A percentile compares a stretch with the other conserved stretches of the same genome.
Evolutionary conservation across 2,797 vertebrate species (phyloP).

Genomic region (Channa striata): DNA sequence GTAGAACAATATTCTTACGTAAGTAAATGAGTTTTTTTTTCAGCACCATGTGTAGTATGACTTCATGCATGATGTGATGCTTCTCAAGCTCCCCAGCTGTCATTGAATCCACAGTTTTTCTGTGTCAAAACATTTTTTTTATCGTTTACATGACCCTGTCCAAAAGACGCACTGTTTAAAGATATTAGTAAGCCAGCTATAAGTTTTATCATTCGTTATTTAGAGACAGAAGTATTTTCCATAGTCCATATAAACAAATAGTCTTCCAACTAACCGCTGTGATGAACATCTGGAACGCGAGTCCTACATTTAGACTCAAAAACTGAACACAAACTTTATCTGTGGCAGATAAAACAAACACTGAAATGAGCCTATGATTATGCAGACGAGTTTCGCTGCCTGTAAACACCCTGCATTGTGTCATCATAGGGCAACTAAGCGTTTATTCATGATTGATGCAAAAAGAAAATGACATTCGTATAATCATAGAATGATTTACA

Average conservation of each 20-base stretch:
- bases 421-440: not conserved
- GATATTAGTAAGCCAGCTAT: too few species aligned
- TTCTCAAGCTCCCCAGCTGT: constrained; percentile 5
- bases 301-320: not conserved
- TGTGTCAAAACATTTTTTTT: not conserved
- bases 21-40: constrained; percentile 7
- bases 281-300: not conserved
- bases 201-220: not conserved
- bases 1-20: not conserved
- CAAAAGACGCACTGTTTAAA: not conserved
- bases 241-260: constrained; percentile 19
- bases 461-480: not conserved
- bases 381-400: not conserved
- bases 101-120: constrained; percentile 21
- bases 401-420: constrained; percentile 3
- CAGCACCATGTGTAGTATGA: not conserved
- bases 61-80: constrained; percentile 24
- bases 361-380: not conserved
- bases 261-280: constrained; percentile 1
- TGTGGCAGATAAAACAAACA: not conserved
- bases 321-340: constrained; percentile 7
- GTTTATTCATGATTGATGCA: constrained; percentile 1
- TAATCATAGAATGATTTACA: not conserved
- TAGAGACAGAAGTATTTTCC: not conserved
- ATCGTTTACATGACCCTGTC: not conserved